These are phyloP conservation scores for Coenonympha glycerion DNA, from an alignment of 2,888 invertebrate genomes.

Conservation along the genomic window DNA sequence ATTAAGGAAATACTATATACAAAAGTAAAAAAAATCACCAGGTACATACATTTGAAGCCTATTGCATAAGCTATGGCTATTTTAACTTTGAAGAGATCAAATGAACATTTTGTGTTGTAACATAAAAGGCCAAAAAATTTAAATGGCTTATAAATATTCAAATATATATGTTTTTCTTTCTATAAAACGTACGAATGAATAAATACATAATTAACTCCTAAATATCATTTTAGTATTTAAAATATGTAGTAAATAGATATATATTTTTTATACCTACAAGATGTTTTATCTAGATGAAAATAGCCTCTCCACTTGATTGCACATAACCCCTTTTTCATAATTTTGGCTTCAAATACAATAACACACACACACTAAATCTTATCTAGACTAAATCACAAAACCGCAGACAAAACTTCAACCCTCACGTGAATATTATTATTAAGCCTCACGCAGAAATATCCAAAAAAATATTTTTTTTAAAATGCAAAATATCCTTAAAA, in stretches of 20 bases:
- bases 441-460: slow-evolving; percentile 42
- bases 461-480: neutral
- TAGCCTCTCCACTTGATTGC: slow-evolving; percentile 18
- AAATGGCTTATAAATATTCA: too few species aligned
- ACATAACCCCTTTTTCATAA: slow-evolving; percentile 9
- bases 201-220: too few species aligned
- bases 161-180: too few species aligned
- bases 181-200: too few species aligned
- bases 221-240: too few species aligned
- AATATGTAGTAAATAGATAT: too few species aligned
- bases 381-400: slow-evolving; percentile 55
- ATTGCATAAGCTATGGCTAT: slow-evolving; percentile 21
- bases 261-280: too few species aligned
- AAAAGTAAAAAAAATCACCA: slow-evolving; percentile 53
- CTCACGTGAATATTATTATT: slow-evolving; percentile 48
- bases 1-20: slow-evolving; percentile 55
- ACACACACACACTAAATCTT: slow-evolving; percentile 16
- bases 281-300: neutral
- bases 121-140: too few species aligned
- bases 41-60: slow-evolving; percentile 46
- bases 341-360: slow-evolving; percentile 15
- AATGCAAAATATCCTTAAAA: neutral
- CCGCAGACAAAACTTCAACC: slow-evolving; percentile 51
- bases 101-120: slow-evolving; percentile 33
- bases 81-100: slow-evolving; percentile 27